These are phyloP conservation scores for Alligator mississippiensis DNA, from an alignment of 2,113 vertebrate genomes.

Conservation along the genomic window DNA sequence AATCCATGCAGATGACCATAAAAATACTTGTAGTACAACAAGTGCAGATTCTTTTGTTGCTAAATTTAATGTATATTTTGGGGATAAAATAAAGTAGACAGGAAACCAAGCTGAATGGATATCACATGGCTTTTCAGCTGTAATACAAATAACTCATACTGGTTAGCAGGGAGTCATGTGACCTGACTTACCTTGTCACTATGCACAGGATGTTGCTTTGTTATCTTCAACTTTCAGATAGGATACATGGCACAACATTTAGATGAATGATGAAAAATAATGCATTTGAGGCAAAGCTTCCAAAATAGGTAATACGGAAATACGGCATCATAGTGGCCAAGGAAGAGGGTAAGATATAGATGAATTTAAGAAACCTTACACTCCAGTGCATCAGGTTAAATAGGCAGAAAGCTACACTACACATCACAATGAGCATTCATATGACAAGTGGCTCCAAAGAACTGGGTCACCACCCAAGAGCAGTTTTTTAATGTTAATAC, in stretches of 20 bases:
- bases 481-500: not conserved
- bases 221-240: not conserved
- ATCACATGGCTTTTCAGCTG: not conserved
- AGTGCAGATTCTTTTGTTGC: not conserved
- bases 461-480: not conserved
- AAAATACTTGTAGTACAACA: not conserved
- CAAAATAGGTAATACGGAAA: slow-evolving; percentile 13
- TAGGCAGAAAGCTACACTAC: not conserved
- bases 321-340: not conserved
- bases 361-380: not conserved
- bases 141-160: not conserved
- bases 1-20: not conserved
- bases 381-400: not conserved
- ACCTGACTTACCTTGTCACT: not conserved
- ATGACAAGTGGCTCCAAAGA: slow-evolving; percentile 12
- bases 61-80: not conserved
- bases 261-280: not conserved
- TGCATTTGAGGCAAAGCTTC: not conserved
- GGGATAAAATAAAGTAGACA: slow-evolving; percentile 9
- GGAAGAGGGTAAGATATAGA: not conserved
- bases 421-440: slow-evolving; percentile 37
- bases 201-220: not conserved
- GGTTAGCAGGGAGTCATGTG: not conserved
- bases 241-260: not conserved
- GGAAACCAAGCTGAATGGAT: not conserved